Percentiles rank a stretch among this genome's conserved stretches.
phyloP scores from a whole-genome alignment of 1,140 invertebrate species.

The Formica exsecta region DNA sequence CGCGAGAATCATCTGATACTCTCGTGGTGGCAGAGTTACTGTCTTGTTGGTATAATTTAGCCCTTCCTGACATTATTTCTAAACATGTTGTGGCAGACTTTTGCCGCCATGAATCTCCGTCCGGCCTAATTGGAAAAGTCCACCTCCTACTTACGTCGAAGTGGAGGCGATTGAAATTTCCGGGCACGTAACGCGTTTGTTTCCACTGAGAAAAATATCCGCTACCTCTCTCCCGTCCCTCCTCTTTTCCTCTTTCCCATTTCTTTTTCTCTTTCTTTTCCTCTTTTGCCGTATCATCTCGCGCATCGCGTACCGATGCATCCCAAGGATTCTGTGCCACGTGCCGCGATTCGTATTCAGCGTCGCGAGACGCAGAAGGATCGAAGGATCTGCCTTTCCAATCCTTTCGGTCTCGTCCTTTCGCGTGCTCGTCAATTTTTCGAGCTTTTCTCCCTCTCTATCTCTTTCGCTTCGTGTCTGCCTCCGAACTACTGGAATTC shows the following conservation, averaged over 20 bases:
- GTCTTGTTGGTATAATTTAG: slow-evolving; percentile 2
- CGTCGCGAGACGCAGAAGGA: slow-evolving; percentile 50
- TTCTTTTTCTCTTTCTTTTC: background rate
- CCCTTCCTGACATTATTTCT: slow-evolving; percentile 9
- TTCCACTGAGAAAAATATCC: slow-evolving; percentile 76
- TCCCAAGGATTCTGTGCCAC: slow-evolving; percentile 64
- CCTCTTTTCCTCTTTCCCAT: background rate
- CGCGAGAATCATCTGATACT: too few species aligned
- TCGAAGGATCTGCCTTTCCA: slow-evolving; percentile 23
- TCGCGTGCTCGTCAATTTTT: slow-evolving; percentile 12
- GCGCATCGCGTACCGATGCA: slow-evolving; percentile 20
- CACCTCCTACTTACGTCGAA: slow-evolving; percentile 59
- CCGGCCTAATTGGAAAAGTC: slow-evolving; percentile 83
- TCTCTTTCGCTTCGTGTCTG: background rate
- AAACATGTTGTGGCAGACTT: slow-evolving; percentile 30
- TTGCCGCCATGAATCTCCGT: slow-evolving; percentile 77
- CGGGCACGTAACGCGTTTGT: slow-evolving; percentile 80
- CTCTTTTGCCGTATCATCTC: background rate
- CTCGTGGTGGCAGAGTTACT: background rate
- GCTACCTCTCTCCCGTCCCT: background rate
- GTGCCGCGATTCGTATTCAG: slow-evolving; percentile 72
- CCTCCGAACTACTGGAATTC: slow-evolving; percentile 34
- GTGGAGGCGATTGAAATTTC: slow-evolving; percentile 77
- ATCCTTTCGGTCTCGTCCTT: slow-evolving; percentile 15
- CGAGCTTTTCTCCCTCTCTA: background rate